Percentiles rank a stretch among this genome's conserved stretches.
Evolutionary conservation across 1,140 invertebrate species (phyloP).

Genomic region (Macrotrachela quadricornifera): DNA sequence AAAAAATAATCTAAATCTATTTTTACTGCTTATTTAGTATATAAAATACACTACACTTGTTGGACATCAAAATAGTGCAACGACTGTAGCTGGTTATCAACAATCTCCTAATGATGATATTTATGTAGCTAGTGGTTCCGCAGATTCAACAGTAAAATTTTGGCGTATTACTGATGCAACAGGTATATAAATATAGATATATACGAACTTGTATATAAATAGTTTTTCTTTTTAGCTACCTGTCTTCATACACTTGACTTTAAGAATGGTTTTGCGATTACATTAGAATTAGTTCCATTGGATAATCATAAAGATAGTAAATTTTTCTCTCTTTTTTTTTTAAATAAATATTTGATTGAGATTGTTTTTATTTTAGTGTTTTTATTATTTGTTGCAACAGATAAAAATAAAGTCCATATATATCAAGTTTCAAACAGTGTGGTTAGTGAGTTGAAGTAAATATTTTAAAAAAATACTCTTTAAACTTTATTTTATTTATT

Average conservation of each 20-base stretch:
- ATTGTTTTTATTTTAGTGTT: constrained; percentile 22
- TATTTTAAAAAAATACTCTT: background rate
- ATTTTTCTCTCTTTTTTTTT: constrained; percentile 30
- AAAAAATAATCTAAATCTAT: background rate
- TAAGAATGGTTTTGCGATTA: constrained; percentile 10
- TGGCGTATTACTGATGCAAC: constrained; percentile 17
- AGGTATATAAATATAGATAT: background rate
- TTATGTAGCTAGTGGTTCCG: constrained; percentile 73
- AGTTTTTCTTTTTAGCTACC: background rate
- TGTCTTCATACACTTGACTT: constrained; percentile 10
- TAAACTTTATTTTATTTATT: background rate
- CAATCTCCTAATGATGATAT: constrained; percentile 64
- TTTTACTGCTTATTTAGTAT: constrained; percentile 8
- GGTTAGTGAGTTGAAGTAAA: background rate
- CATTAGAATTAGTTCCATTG: constrained; percentile 9
- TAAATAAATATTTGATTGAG: background rate
- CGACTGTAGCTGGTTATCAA: constrained; percentile 11
- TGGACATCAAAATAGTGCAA: constrained; percentile 19
- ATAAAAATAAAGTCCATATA: constrained; percentile 53
- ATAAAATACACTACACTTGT: constrained; percentile 10
- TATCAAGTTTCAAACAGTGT: constrained; percentile 16
- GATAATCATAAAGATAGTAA: constrained; percentile 35
- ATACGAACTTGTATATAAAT: background rate
- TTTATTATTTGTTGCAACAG: constrained; percentile 44
- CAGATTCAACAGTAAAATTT: constrained; percentile 84